phyloP scores from a whole-genome alignment of 2,888 invertebrate species.

The Opisthograptis luteolata region DNA sequence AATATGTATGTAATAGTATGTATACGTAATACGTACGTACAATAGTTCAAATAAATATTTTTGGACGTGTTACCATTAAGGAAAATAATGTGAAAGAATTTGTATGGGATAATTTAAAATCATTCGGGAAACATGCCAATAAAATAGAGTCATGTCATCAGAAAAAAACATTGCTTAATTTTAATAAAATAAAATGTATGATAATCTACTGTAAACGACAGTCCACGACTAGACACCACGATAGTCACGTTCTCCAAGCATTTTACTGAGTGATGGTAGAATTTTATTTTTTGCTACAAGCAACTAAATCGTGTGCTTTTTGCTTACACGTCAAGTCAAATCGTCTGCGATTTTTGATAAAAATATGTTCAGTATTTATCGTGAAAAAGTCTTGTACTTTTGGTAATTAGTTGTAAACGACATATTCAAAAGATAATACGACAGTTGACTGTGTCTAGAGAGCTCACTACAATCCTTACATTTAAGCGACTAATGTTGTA shows the following conservation, averaged over 20 bases:
- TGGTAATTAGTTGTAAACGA: slow-evolving; percentile 44
- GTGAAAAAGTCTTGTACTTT: slow-evolving; percentile 41
- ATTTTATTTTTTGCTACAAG: slow-evolving; percentile 33
- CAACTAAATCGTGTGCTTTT: slow-evolving; percentile 48
- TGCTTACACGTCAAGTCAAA: slow-evolving; percentile 77
- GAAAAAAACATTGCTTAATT: too few relatives aligned
- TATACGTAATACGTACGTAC: too few relatives aligned
- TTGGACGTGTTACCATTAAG: too few relatives aligned
- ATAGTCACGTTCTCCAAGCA: not conserved
- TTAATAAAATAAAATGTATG: too few relatives aligned
- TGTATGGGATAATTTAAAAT: too few relatives aligned
- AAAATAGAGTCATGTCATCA: too few relatives aligned
- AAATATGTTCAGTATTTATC: slow-evolving; percentile 60
- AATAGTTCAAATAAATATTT: too few relatives aligned
- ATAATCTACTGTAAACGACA: too few relatives aligned
- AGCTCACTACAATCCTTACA: slow-evolving; percentile 58
- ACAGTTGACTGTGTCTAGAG: slow-evolving; percentile 48
- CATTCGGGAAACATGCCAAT: too few relatives aligned
- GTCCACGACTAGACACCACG: too few relatives aligned
- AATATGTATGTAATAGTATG: too few relatives aligned
- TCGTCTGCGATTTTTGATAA: slow-evolving; percentile 50
- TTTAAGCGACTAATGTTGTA: slow-evolving; percentile 68
- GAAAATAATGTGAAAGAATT: too few relatives aligned
- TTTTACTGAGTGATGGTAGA: not conserved
- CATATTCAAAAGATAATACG: slow-evolving; percentile 37